Base-by-base conservation (phyloP, 2,113 vertebrate species). In the Anthoscopus minutus region DNA sequence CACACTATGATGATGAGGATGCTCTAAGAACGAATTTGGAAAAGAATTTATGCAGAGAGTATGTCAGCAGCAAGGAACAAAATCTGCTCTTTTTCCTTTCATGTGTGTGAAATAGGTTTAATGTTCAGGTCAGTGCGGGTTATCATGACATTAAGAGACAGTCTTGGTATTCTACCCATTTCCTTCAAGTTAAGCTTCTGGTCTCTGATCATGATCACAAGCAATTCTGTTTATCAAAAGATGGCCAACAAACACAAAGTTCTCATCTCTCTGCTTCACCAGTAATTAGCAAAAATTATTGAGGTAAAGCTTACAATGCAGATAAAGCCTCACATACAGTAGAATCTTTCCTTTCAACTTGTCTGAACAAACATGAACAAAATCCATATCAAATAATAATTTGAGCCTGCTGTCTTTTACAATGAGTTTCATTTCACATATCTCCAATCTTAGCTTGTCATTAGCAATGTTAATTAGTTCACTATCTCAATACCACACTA, bases 291-390 rank as follows among this genome's bases (percentile, higher is more conserved):
- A 56, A 66, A 73, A 90, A 72, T 69, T 44, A 88, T 50, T 74
- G 57, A 94, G 58, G 37, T 38, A 60, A 89, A 94, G 78, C 67
- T 95, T 48, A 64, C 27, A 81, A 61, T 19, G 23, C 70, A 77
- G 89, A 89, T 57, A 92, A 86, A 94, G 67, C 60, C 13, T 61
- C 35, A 65, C 78, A 92, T 50, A 67, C 15, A 9, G 86, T 6
- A 69, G 50, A 85, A 67, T 81, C 79, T 93, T 86, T 84, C 56
- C 79, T 93, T 91, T 69, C 58, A 70, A 88, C 66, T 92, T 93
- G 81, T 91, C 90, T 93, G 53, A 89, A 94, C 66, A 95, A 92
- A 79, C 89, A 94, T 42, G 65, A 94, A 65, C 78, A 78, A 95
- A 93, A 96, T 64, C 76, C 56, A 80, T 56, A 58, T 80, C 93